phyloP scores from a whole-genome alignment of 92 coral and sea anemone species.

The Parazoanthus atlanticus region DNA sequence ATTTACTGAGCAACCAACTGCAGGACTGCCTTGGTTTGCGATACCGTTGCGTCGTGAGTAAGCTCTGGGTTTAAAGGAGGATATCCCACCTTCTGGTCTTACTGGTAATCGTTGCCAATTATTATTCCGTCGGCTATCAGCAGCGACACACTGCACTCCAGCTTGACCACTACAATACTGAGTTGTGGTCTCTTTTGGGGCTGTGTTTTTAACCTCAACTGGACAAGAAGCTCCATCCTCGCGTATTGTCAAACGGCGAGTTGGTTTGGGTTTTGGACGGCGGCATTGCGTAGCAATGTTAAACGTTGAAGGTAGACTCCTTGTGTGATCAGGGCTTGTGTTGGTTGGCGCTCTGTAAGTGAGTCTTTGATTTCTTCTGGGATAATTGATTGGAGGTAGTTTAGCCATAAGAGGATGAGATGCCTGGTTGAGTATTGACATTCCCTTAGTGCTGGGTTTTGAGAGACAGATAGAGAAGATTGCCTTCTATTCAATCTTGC shows the following conservation, averaged over 20 bases:
- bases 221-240: neutral
- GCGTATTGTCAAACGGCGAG: neutral
- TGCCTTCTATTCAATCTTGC: no score
- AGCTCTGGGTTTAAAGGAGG: neutral
- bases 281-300: neutral
- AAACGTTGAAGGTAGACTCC: neutral
- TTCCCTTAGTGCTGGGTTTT: no score
- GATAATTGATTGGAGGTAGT: no score
- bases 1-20: neutral
- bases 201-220: neutral
- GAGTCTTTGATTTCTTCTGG: neutral
- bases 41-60: neutral
- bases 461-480: no score
- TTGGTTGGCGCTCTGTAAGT: neutral
- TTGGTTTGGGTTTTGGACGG: neutral
- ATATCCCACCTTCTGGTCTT: neutral
- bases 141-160: neutral
- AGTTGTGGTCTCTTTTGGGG: neutral
- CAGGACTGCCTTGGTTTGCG: neutral
- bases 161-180: neutral
- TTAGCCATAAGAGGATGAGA: no score
- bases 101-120: neutral
- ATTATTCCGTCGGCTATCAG: neutral
- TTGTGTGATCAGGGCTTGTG: neutral
- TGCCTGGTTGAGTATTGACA: no score